These are phyloP conservation scores for Chondrilla cf. caribensis DNA, from an alignment of 37 sponge, comb jelly and placozoan species.

Conservation along the genomic window DNA sequence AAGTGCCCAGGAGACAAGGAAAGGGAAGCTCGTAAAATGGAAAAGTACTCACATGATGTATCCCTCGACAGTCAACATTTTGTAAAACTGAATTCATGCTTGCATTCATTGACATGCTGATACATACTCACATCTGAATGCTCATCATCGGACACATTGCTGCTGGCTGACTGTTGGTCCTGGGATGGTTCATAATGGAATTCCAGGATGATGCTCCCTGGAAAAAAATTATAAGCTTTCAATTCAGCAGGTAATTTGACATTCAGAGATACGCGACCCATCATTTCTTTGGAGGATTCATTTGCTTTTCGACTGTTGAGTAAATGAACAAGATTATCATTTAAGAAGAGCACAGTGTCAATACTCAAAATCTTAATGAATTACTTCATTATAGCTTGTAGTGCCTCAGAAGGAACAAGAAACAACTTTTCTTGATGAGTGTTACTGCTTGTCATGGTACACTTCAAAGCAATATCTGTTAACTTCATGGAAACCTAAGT, in stretches of 20 bases:
- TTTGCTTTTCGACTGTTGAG: too few species aligned
- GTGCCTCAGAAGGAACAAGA: neutral
- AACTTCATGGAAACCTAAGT: neutral
- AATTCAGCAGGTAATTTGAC: conserved; percentile 3
- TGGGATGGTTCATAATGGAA: neutral
- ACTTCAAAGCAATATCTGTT: neutral
- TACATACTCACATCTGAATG: too few species aligned
- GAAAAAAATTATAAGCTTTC: neutral
- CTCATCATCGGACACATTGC: too few species aligned
- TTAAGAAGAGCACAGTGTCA: too few species aligned
- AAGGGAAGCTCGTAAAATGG: too few species aligned
- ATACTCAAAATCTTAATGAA: too few species aligned
- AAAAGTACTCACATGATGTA: too few species aligned
- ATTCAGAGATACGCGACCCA: neutral
- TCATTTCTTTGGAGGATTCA: neutral
- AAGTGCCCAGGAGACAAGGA: too few species aligned
- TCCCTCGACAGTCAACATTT: too few species aligned
- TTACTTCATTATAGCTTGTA: neutral
- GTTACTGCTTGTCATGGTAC: neutral
- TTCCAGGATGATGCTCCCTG: neutral
- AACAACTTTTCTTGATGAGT: neutral
- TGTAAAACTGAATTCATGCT: too few species aligned
- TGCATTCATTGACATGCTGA: too few species aligned
- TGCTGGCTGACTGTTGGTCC: neutral
- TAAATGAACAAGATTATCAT: too few species aligned